Base-by-base conservation (phyloP, 1,140 invertebrate species). In the Drosophila quadrilineata region DNA sequence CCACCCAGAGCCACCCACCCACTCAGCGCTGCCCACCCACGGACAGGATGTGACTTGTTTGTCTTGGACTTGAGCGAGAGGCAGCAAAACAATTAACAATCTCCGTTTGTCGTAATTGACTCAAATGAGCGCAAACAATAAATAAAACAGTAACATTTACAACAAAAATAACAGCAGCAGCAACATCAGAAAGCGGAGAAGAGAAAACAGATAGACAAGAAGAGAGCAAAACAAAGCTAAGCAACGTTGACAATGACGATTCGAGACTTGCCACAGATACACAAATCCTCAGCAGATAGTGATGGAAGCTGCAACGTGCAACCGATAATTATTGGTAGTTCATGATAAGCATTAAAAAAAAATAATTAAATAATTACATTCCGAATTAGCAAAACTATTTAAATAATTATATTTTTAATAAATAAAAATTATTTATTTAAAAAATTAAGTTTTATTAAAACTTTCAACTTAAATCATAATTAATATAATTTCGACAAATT, bases 121-220 rank as follows among this genome's bases (percentile, higher is more conserved):
- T 82, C 77, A 82, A 82, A 82, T 82, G 57, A 75, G 77, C 64
- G 77, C 76, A 82, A 82, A 82, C 76, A 82, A 82, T 82, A 73
- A 82, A 82, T 82, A 82, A 82, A 82, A 67, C 75, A 82, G 76
- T 59, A 76, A 82, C 69, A 52, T 71, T 40, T 52, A 45, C 43
- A 58, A 41, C n/a, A 48, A 50, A 28, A 31, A 21, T 10, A 49
- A 19, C 40, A 38, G 48, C 5, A 26, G 29, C 26, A 38, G 53
- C 36, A 10, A 29, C 6, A 28, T 10, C 29, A 26, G 33, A 14
- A 16, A 53, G 35, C 21, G 14, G 16, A 38, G 38, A 46, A 22
- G 26, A 22, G 22, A 35, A 50, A 48, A 21, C 29, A 35, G 29
- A 9, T 10, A 33, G 38, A 22, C 29, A 22, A 26, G 26, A 56